These are phyloP conservation scores for Clinocottus analis DNA, from an alignment of 2,113 vertebrate species.

Conservation along the genomic window DNA sequence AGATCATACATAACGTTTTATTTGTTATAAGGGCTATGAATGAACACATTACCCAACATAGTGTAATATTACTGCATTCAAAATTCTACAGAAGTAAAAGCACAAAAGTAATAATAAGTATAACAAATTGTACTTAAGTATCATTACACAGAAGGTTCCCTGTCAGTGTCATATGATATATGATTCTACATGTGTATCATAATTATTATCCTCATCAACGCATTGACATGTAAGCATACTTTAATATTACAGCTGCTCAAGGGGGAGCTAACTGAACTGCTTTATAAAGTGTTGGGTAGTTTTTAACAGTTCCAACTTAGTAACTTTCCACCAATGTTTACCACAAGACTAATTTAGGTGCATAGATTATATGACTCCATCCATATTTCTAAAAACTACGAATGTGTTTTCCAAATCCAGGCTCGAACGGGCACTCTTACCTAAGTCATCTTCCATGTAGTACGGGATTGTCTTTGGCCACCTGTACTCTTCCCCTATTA, in stretches of 20 bases:
- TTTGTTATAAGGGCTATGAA: not conserved
- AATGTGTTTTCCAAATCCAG: not conserved
- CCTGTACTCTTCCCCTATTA: conserved; percentile 88
- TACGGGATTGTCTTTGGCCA: conserved; percentile 93
- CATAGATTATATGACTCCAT: not conserved
- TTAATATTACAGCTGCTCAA: not conserved
- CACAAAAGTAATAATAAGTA: not conserved
- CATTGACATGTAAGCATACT: not conserved
- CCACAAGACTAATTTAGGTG: not conserved
- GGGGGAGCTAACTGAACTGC: not conserved
- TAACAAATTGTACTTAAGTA: not conserved
- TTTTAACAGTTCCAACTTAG: not conserved
- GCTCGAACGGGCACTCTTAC: conserved; percentile 70
- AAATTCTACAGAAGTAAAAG: too few species aligned
- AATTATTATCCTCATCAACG: not conserved
- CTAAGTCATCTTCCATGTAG: conserved; percentile 89
- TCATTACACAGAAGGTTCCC: not conserved
- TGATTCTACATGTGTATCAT: not conserved
- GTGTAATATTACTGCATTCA: too few species aligned
- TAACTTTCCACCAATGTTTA: not conserved
- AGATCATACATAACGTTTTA: not conserved
- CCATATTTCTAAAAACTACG: not conserved
- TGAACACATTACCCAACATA: not conserved
- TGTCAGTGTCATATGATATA: not conserved
- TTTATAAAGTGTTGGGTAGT: not conserved